Base-by-base conservation (phyloP, 2,113 vertebrate genomes). In the Scophthalmus maximus region DNA sequence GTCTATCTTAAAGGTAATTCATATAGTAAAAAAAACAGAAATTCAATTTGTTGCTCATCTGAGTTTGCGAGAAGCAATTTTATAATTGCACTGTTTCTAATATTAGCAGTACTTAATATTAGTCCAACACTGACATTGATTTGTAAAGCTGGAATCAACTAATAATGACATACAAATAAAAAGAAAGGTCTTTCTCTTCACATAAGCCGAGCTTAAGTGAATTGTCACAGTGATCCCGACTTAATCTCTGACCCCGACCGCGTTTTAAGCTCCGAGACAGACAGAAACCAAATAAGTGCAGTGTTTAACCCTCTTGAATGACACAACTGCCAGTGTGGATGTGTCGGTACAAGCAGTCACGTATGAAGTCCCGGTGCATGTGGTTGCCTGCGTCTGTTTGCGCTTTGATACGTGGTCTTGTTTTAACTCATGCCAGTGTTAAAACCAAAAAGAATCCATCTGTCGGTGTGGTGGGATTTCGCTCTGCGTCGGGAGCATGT, bases 341-440 rank as follows among this genome's bases (percentile, higher is more conserved):
- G 79, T 83, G 83, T 83, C 77, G 44, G 73, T 68, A 77, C 88
- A 85, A 67, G 88, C 84, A 65, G 65, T 58, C 77, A 59, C 65
- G 73, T 79, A 86, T 58, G 76, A 76, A 61, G 70, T 64, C 18
- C 50, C 53, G 15, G 64, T 76, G 81, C 81, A 61, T 85, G 86
- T 84, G 65, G 75, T 84, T 79, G 84, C 79, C 70, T 90, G 82
- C 1, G 46, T 84, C 68, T 80, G 71, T 76, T 81, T 86, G 53
- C 77, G 73, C 73, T 89, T 88, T 82, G 58, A 86, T 82, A 76
- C 76, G 87, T 82, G 72, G 84, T 85, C 81, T 81, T 89, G 70
- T 81, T 80, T 87, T 23, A 87, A 89, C 76, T 78, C 63, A 44
- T 85, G 77, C 84, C 80, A 88, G 64, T 23, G 49, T 72, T 36